These are phyloP conservation scores for Montipora capitata DNA, from an alignment of 92 coral and sea anemone species.

Conservation along the genomic window DNA sequence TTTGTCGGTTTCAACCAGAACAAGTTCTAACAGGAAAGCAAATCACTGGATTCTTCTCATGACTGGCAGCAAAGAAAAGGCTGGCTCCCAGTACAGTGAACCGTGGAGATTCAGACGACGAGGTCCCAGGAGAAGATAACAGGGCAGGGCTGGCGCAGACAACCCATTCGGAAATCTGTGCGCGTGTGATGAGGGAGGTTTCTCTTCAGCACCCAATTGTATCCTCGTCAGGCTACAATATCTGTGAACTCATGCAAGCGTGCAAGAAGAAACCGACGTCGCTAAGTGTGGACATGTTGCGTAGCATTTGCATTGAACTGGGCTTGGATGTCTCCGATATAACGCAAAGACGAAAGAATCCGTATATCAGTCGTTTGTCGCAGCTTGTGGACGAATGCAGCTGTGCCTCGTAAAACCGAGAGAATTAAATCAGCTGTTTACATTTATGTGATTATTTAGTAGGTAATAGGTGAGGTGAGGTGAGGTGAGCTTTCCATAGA, in stretches of 20 bases:
- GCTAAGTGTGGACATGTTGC: neutral
- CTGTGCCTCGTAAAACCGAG: no score
- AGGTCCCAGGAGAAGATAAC: neutral
- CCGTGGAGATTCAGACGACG: neutral
- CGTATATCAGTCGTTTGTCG: no score
- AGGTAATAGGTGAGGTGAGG: no score
- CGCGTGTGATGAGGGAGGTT: neutral
- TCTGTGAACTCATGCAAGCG: no score
- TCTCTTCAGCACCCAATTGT: constrained; percentile 3
- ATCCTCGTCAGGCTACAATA: no score
- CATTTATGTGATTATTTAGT: no score
- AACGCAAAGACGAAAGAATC: no score
- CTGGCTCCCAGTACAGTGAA: neutral
- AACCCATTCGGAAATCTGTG: neutral
- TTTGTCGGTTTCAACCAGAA: constrained; percentile 35
- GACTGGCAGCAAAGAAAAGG: constrained; percentile 38
- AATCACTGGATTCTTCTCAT: constrained; percentile 34
- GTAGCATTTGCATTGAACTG: neutral
- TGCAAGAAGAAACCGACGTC: neutral
- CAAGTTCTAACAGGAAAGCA: constrained; percentile 48
- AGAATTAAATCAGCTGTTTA: no score
- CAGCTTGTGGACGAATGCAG: no score
- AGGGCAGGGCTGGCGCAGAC: constrained; percentile 4
- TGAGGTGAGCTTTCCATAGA: no score
- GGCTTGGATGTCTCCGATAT: no score